Conservation (phyloP, 1,140 invertebrate genomes). For the Calephelis virginiensis region DNA sequence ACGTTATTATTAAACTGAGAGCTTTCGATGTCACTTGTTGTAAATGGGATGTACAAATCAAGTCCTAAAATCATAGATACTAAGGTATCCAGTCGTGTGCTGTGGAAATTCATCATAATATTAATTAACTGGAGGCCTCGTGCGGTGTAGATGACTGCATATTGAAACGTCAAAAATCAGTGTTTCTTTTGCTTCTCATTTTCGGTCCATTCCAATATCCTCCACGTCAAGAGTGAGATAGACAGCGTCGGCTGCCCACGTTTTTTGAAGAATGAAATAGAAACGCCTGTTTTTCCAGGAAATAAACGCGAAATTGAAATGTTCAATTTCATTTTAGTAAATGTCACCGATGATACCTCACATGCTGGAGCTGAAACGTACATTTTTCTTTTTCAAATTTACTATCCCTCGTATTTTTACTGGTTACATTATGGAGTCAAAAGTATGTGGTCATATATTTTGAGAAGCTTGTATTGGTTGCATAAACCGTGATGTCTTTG, state of each 20-base stretch:
- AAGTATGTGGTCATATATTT: no score
- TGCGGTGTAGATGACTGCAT: constrained; percentile 67
- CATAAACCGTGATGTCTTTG: no score
- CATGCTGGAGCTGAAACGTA: not conserved
- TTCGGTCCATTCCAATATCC: constrained; percentile 71
- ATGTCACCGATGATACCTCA: constrained; percentile 20
- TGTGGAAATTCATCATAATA: constrained; percentile 45
- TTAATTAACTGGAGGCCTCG: constrained; percentile 63
- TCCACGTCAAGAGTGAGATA: constrained; percentile 64
- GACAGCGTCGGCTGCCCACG: constrained; percentile 47
- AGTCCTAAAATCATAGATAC: constrained; percentile 29
- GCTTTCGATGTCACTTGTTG: constrained; percentile 57
- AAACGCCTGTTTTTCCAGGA: constrained; percentile 64
- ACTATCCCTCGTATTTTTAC: no score
- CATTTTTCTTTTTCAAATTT: constrained; percentile 1
- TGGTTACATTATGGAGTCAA: no score
- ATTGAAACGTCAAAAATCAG: constrained; percentile 74
- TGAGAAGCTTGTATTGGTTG: no score
- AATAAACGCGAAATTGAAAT: constrained; percentile 68
- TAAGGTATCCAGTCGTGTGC: constrained; percentile 44
- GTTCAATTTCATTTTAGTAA: constrained; percentile 60
- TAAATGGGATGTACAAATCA: constrained; percentile 30
- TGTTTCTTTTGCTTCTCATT: constrained; percentile 75
- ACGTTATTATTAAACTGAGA: constrained; percentile 60
- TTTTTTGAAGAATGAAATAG: constrained; percentile 64